Evolutionary conservation across 2,888 invertebrate genomes (phyloP), one percentile per base, ranked within the genome.

Genomic region (Autographa pulchrina): DNA sequence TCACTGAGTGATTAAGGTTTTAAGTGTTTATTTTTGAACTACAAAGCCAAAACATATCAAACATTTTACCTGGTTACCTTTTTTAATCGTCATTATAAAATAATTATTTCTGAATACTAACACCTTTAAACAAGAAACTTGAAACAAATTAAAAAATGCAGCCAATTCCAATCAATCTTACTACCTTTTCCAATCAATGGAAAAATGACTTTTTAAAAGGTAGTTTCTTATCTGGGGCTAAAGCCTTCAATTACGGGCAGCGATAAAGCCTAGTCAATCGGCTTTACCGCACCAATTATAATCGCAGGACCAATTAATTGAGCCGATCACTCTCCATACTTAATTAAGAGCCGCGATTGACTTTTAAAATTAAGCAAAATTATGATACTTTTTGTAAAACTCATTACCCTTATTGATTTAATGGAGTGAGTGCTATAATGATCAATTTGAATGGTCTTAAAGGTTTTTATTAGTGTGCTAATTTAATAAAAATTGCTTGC

Each of bases 211-310:
- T 11, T 54, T 11, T 20, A 54, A 54, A 11, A 2, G 20, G 20
- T 54, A 20, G 11, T 54, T 54, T 54, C 54, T 56, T 56, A 25
- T 20, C 20, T n/a, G 20, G 20, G 18, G 20, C 25, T 25, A 32
- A 41, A 48, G 18, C n/a, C n/a, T 18, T n/a, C 14, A 56, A 72
- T 25, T n/a, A 58, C 63, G 13, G 54, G n/a, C 18, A 11, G 13
- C 54, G 54, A 56, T 25, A 56, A 56, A 4, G 25, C 25, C 54
- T 14, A 43, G 54, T 56, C 66, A 72, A 35, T 67, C 48, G 9
- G 13, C 58, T 48, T 56, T 72, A 20, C 25, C 73, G 78, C 14
- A 20, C 38, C 58, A 54, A 72, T 78, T 13, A 11, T 54, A 56
- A 56, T 56, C 54, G 25, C 25, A 56, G 54, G 25, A 56, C 54